Evolutionary conservation across 2,888 invertebrate species (phyloP).

Genomic region (Drosophila dives): DNA sequence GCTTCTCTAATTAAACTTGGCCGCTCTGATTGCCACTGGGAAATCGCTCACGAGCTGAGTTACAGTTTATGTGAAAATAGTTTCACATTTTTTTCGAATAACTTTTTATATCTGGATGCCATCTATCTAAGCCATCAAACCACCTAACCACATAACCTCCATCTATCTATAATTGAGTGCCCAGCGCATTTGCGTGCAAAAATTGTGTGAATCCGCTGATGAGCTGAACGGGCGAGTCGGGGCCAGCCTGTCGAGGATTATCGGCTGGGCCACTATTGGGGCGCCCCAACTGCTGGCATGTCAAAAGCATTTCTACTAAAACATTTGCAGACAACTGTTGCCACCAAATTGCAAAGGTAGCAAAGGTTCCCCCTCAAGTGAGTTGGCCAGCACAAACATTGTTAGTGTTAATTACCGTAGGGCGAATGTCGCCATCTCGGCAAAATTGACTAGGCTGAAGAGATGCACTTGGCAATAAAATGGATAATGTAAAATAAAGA

Average conservation of each 20-base stretch:
- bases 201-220: conserved; percentile 80
- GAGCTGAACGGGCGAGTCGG: conserved; percentile 47
- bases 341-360: conserved; percentile 37
- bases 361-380: conserved; percentile 34
- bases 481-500: background rate
- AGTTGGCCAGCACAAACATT: conserved; percentile 45
- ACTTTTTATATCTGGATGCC: conserved; percentile 18
- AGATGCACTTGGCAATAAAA: conserved; percentile 16
- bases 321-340: conserved; percentile 70
- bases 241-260: conserved; percentile 41
- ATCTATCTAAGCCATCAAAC: conserved; percentile 18
- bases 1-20: conserved; percentile 77
- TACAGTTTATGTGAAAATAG: conserved; percentile 76
- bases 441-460: conserved; percentile 45
- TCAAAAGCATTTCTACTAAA: conserved; percentile 75
- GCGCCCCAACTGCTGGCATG: conserved; percentile 49
- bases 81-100: conserved; percentile 67
- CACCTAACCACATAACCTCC: conserved; percentile 22
- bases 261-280: conserved; percentile 12
- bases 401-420: conserved; percentile 63
- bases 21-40: conserved; percentile 77
- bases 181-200: conserved; percentile 72
- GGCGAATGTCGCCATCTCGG: conserved; percentile 65
- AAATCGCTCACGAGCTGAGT: conserved; percentile 65
- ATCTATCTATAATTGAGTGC: conserved; percentile 55